Evolutionary conservation across 2,113 vertebrate genomes (phyloP).

Genomic region (Speoplatyrhinus poulsoni): DNA sequence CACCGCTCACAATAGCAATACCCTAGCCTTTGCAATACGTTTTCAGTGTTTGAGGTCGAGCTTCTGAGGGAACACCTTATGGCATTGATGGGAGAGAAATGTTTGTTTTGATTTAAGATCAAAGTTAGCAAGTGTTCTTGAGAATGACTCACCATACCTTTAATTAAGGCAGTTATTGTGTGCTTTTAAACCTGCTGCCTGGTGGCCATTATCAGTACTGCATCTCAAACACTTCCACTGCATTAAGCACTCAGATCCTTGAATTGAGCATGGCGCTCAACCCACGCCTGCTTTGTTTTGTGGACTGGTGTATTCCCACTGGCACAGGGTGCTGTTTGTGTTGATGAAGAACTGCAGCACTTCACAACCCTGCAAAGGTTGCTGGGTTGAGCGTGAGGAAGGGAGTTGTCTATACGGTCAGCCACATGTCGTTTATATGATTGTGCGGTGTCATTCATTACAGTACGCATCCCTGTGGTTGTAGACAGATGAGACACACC

Average conservation of each 20-base stretch:
- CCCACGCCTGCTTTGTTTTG: background rate
- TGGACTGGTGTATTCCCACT: background rate
- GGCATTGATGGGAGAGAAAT: too few species aligned
- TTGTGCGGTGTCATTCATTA: conserved; percentile 67
- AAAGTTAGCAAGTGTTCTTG: too few species aligned
- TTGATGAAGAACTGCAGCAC: background rate
- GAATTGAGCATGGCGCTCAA: background rate
- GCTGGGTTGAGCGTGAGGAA: conserved; percentile 23
- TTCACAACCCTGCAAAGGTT: conserved; percentile 23
- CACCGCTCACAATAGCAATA: too few species aligned
- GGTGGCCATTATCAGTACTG: too few species aligned
- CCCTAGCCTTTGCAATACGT: too few species aligned
- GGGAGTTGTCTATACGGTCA: conserved; percentile 40
- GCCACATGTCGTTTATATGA: conserved; percentile 65
- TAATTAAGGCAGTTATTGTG: too few species aligned
- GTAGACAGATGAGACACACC: conserved; percentile 51
- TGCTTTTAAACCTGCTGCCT: too few species aligned
- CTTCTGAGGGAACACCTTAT: too few species aligned
- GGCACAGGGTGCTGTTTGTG: background rate
- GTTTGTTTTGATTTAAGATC: too few species aligned
- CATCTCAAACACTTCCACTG: too few species aligned
- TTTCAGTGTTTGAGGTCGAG: too few species aligned
- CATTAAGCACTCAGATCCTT: background rate
- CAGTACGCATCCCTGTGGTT: conserved; percentile 58
- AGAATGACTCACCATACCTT: too few species aligned